Evolutionary conservation across 2,888 invertebrate species (phyloP).

Genomic region (Charanyca ferruginea): DNA sequence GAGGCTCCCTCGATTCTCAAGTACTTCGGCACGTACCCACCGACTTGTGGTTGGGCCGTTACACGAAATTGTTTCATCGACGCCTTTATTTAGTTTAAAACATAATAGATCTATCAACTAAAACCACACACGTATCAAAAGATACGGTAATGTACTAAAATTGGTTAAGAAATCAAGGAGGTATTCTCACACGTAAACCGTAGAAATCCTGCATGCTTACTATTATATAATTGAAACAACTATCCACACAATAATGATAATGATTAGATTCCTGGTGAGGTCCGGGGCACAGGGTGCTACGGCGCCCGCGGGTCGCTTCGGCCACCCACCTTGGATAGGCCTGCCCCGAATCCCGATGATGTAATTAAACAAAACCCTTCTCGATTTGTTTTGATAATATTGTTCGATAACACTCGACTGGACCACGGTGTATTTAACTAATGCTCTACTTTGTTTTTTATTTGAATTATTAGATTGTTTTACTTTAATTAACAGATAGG

Average conservation of each 20-base stretch:
- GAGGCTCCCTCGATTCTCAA: slow-evolving; percentile 69
- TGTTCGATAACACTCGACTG: slow-evolving; percentile 73
- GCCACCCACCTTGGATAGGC: slow-evolving; percentile 80
- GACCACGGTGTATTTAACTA: slow-evolving; percentile 66
- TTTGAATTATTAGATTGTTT: slow-evolving; percentile 4
- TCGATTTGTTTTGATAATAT: slow-evolving; percentile 82
- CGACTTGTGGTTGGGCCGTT: slow-evolving; percentile 58
- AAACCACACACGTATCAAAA: slow-evolving; percentile 38
- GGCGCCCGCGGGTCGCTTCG: slow-evolving; percentile 62
- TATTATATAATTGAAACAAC: slow-evolving; percentile 74
- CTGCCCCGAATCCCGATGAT: slow-evolving; percentile 68
- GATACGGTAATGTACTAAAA: slow-evolving; percentile 23
- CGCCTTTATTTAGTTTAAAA: slow-evolving; percentile 44
- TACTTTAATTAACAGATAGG: slow-evolving; percentile 9
- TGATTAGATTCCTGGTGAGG: slow-evolving; percentile 76
- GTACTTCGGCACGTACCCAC: slow-evolving; percentile 64
- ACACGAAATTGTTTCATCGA: slow-evolving; percentile 67
- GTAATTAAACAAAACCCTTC: slow-evolving; percentile 79
- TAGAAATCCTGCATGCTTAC: slow-evolving; percentile 70
- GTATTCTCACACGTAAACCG: slow-evolving; percentile 55
- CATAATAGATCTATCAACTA: slow-evolving; percentile 36
- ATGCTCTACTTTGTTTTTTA: slow-evolving; percentile 71
- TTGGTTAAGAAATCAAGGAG: slow-evolving; percentile 33
- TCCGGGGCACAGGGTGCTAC: slow-evolving; percentile 70
- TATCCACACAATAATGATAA: slow-evolving; percentile 76